phyloP scores from a whole-genome alignment of 1,140 invertebrate genomes.

The Ericerus pela region DNA sequence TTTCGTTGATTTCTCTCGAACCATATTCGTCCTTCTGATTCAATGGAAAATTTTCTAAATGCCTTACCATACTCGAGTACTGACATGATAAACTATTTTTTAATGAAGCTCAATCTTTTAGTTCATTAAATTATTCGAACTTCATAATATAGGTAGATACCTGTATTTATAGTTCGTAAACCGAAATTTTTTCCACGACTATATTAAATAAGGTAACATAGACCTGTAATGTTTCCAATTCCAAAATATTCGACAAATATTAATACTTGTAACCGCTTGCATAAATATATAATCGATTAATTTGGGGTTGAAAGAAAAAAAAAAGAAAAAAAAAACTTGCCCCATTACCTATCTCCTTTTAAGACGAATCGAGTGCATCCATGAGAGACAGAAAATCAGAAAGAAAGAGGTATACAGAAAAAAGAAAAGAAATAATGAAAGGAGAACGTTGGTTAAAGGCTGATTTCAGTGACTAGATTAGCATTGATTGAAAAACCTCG shows the following conservation, averaged over 20 bases:
- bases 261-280: background rate
- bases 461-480: conserved; percentile 6
- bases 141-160: too few species aligned
- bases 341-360: background rate
- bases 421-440: background rate
- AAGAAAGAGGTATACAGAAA: background rate
- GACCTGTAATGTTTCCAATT: too few species aligned
- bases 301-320: background rate
- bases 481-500: conserved; percentile 1
- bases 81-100: too few species aligned
- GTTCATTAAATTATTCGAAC: too few species aligned
- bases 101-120: too few species aligned
- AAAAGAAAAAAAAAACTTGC: background rate
- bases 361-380: background rate
- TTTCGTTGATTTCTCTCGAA: too few species aligned
- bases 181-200: too few species aligned
- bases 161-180: too few species aligned
- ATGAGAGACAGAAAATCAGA: background rate
- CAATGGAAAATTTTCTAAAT: too few species aligned
- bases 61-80: too few species aligned
- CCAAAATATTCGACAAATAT: background rate
- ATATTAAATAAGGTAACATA: too few species aligned
- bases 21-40: too few species aligned
- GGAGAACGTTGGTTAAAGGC: background rate
- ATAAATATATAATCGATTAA: background rate